phyloP scores from a whole-genome alignment of 2,888 invertebrate species.

The Plagodis pulveraria region DNA sequence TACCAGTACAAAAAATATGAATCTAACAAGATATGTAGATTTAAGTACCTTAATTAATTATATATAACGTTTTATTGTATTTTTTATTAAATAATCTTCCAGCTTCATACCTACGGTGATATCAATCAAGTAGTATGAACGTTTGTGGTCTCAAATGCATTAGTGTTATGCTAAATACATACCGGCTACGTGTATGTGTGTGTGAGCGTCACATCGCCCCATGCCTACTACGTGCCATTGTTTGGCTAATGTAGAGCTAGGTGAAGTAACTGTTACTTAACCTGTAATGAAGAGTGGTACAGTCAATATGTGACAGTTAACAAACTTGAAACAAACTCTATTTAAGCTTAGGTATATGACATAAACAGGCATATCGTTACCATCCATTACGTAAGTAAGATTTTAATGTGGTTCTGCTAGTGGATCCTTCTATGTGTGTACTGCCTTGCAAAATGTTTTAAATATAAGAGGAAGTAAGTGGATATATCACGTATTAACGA shows the following conservation, averaged over 20 bases:
- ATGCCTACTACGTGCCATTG: slow-evolving; percentile 31
- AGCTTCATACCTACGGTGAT: not conserved
- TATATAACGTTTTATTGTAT: no score
- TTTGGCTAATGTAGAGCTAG: slow-evolving; percentile 45
- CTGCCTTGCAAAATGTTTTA: no score
- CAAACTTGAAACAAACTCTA: slow-evolving; percentile 4
- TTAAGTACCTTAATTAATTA: no score
- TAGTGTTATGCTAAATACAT: slow-evolving; percentile 38
- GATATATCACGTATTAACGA: no score
- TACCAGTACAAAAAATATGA: no score
- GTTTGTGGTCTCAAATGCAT: slow-evolving; percentile 33
- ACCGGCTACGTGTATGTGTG: slow-evolving; percentile 15
- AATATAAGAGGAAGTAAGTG: no score
- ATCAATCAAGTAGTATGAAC: slow-evolving; percentile 23
- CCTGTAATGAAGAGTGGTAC: slow-evolving; percentile 10
- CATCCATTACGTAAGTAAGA: not conserved
- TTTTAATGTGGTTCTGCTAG: no score
- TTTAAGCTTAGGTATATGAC: not conserved
- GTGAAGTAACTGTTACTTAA: no score
- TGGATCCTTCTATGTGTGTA: no score
- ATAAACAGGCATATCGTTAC: not conserved
- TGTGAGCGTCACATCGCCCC: slow-evolving; percentile 25
- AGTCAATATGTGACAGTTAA: slow-evolving; percentile 4
- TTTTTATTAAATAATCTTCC: not conserved
- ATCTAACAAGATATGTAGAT: no score